These are phyloP conservation scores for Lasioglossum zephyrum DNA, from an alignment of 2,888 invertebrate genomes.

Conservation along the genomic window DNA sequence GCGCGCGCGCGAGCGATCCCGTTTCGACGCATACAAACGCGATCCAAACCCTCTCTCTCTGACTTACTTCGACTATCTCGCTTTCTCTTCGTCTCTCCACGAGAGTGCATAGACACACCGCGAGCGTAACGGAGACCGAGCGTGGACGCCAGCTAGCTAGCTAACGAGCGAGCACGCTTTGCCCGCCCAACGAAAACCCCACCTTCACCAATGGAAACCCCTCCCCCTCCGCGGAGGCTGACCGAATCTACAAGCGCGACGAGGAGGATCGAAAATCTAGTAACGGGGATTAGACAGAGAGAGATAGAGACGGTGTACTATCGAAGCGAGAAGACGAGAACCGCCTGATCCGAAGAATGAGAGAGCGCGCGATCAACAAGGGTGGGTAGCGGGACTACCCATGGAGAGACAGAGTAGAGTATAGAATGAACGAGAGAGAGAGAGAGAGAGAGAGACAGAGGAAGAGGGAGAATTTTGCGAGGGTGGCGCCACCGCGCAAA, in stretches of 20 bases:
- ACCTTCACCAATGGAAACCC: conserved; percentile 28
- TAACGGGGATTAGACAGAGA: conserved; percentile 15
- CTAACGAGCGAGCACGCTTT: conserved; percentile 36
- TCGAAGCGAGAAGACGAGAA: not conserved
- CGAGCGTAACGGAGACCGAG: conserved; percentile 32
- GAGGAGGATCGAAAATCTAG: conserved; percentile 9
- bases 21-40: conserved; percentile 47
- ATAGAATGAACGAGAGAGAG: not conserved
- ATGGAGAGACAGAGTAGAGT: conserved; percentile 9
- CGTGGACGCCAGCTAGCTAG: conserved; percentile 17
- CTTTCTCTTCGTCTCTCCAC: not conserved
- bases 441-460: not conserved
- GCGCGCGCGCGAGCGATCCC: conserved; percentile 24
- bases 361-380: not conserved
- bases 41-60: conserved; percentile 15
- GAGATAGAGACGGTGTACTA: not conserved
- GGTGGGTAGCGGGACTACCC: not conserved
- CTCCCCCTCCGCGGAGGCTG: conserved; percentile 30
- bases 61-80: not conserved
- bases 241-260: conserved; percentile 22
- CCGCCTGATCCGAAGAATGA: conserved; percentile 8
- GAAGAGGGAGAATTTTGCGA: conserved; percentile 57
- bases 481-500: conserved; percentile 69
- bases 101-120: not conserved
- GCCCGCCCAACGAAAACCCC: conserved; percentile 62